A percentile compares a stretch with the other conserved stretches of the same genome.
phyloP scores from a whole-genome alignment of 2,113 vertebrate species.

The Xerus inauris region DNA sequence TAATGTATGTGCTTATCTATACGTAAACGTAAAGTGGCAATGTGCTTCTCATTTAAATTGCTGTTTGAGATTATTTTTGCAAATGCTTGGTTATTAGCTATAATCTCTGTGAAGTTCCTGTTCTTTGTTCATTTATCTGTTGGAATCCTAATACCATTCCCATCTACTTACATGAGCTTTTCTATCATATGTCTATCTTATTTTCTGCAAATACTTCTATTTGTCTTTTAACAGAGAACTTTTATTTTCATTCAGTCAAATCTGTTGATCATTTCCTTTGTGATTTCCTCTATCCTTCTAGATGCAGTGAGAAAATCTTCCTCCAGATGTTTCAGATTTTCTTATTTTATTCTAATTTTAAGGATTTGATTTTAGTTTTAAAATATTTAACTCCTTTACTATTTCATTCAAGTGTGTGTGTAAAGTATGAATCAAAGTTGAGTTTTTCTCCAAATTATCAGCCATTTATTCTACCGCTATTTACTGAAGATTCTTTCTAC shows the following conservation, averaged over 20 bases:
- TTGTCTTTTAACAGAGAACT: constrained; percentile 40
- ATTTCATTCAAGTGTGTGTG: neutral
- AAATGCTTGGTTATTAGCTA: neutral
- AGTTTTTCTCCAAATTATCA: neutral
- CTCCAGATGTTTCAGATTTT: constrained; percentile 30
- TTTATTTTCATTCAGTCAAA: constrained; percentile 22
- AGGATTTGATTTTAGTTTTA: constrained; percentile 37
- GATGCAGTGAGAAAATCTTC: constrained; percentile 10
- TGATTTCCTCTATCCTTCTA: constrained; percentile 35
- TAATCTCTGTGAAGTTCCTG: constrained; percentile 12
- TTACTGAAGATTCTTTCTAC: constrained; percentile 22
- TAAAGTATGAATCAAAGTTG: neutral
- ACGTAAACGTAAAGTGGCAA: neutral
- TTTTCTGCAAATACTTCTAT: constrained; percentile 48
- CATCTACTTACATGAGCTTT: neutral
- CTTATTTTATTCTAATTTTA: constrained; percentile 25
- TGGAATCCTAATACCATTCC: constrained; percentile 13
- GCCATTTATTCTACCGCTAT: neutral
- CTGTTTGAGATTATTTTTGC: constrained; percentile 15
- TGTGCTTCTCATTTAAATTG: neutral
- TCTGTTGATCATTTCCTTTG: constrained; percentile 16
- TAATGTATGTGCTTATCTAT: neutral
- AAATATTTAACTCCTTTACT: constrained; percentile 36
- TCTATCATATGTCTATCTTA: neutral
- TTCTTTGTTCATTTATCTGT: neutral